Base-by-base conservation (phyloP, 2,113 vertebrate genomes). In the Montifringilla adamsi region DNA sequence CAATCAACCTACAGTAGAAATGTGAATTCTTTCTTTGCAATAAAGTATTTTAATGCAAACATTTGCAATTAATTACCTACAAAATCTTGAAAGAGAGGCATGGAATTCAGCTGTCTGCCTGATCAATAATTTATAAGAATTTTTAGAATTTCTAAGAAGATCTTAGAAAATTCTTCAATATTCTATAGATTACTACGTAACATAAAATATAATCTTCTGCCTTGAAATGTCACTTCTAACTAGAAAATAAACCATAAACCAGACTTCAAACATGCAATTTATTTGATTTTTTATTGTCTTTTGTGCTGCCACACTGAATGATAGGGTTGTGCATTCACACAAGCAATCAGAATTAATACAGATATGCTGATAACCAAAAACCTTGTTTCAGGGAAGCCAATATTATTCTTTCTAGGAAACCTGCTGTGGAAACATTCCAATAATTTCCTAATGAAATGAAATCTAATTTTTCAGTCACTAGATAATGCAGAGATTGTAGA, bases 401-500 rank as follows among this genome's bases (percentile, higher is more conserved):
- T 19, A 17, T 27, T 33, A 30, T 59, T 70, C 39, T 37, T 78
- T 68, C 28, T 22, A 84, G 35, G 27, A 52, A 69, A 66, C 28
- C 8, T 66, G 56, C 30, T 43, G 21, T 37, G 37, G n/a, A 78
- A 95, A 68, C 13, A 31, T 60, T 56, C 6, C 35, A 69, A 2
- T 56, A 28, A 73, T n/a, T 91, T 85, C n/a, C 78, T 68, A 74
- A 50, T 49, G 16, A 95, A 92, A 62, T 21, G 8, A 85, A 76
- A 93, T 17, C 22, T 49, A 14, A 15, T 69, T 83, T 69, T 77
- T 33, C 67, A 74, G 46, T 23, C 18, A 22, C 26, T 15, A 49
- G 41, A 23, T 46, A 69, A 81, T 2, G 44, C 5, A 53, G 30
- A 5, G 39, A 67, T 24, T 9, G 26, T 13, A 55, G 15, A 81